A percentile compares a stretch with the other conserved stretches of the same genome.
Evolutionary conservation across 2,113 vertebrate species (phyloP).

Genomic region (Petromus typicus): DNA sequence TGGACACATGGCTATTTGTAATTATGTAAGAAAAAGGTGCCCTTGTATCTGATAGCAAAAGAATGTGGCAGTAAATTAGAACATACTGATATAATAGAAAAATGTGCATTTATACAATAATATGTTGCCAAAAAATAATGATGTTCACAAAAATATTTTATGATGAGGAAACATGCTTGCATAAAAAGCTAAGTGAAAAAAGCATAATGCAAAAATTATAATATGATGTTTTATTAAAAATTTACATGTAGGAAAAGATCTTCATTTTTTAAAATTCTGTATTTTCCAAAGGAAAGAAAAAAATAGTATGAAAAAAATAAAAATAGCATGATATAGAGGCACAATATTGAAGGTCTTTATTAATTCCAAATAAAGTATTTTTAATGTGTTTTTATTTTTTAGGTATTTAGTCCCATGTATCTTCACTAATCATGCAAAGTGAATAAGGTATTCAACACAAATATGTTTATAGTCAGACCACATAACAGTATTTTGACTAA

Average conservation of each 20-base stretch:
- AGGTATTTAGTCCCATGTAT: neutral
- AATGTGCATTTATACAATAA: neutral
- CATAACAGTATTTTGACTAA: neutral
- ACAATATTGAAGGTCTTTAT: neutral
- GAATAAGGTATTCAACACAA: neutral
- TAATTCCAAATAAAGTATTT: neutral
- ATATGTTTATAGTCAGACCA: neutral
- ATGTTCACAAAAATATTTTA: constrained; percentile 31
- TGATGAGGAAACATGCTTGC: neutral
- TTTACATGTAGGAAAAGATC: neutral
- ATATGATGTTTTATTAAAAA: neutral
- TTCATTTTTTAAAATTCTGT: neutral
- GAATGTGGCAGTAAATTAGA: neutral
- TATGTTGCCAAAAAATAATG: neutral
- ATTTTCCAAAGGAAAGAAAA: constrained; percentile 58
- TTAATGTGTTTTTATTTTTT: neutral
- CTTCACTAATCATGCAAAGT: neutral
- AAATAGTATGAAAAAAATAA: neutral
- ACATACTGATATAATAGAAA: neutral
- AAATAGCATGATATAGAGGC: neutral
- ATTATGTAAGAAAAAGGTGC: neutral
- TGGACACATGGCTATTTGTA: neutral
- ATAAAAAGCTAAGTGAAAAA: constrained; percentile 35
- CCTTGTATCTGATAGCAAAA: neutral
- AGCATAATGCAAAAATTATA: neutral